These are phyloP conservation scores for Sesamia nonagrioides DNA, from an alignment of 1,140 invertebrate genomes.

Conservation along the genomic window DNA sequence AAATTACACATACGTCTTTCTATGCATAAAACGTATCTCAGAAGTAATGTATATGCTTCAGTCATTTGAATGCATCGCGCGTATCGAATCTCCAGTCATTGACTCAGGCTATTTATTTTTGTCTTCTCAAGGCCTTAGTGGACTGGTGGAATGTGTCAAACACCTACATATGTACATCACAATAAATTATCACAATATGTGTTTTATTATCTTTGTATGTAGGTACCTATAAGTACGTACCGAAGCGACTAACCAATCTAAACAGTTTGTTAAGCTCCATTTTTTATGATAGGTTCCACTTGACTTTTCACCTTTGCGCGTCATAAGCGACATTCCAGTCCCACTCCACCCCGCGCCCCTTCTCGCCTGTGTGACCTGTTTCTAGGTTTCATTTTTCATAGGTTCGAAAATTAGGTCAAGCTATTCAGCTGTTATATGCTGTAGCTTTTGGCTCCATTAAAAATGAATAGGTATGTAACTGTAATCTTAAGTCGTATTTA, in stretches of 20 bases:
- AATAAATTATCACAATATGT: not conserved
- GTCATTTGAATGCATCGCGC: slow-evolving; percentile 48
- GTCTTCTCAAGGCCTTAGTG: slow-evolving; percentile 57
- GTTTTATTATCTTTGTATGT: not conserved
- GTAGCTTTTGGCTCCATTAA: not conserved
- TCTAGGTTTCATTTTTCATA: slow-evolving; percentile 44
- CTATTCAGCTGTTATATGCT: slow-evolving; percentile 22
- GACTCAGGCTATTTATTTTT: slow-evolving; percentile 59
- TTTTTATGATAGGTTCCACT: slow-evolving; percentile 22
- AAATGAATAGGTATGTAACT: not conserved
- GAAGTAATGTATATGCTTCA: slow-evolving; percentile 23
- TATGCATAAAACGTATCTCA: not conserved
- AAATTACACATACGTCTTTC: not conserved
- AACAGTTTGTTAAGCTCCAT: slow-evolving; percentile 8
- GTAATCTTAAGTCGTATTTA: not conserved
- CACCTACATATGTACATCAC: slow-evolving; percentile 6
- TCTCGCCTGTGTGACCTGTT: slow-evolving; percentile 40
- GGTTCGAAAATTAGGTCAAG: slow-evolving; percentile 42
- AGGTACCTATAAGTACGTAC: not conserved
- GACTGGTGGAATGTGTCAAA: slow-evolving; percentile 35
- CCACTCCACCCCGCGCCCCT: not conserved
- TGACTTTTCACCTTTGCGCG: slow-evolving; percentile 48
- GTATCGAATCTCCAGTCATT: slow-evolving; percentile 50
- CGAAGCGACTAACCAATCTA: slow-evolving; percentile 4
- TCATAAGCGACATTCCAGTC: slow-evolving; percentile 23